Conservation (phyloP, 2,113 vertebrate genomes). For the Erythrolamprus reginae region DNA sequence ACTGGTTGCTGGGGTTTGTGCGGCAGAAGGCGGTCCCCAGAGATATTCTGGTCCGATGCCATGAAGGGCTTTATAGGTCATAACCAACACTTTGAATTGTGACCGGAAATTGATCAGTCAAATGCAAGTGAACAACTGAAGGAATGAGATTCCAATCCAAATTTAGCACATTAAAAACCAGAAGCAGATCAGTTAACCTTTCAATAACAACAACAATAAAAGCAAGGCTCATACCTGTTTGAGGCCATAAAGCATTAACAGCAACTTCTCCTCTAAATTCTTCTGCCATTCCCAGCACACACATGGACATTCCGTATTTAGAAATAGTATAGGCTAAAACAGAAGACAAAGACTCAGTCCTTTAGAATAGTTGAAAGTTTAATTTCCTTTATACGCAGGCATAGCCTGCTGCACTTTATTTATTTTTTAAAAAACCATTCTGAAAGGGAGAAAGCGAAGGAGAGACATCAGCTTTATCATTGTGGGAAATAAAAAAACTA, state of each 20-base stretch:
- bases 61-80: too few relatives aligned
- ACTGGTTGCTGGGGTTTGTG: too few relatives aligned
- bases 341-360: slow-evolving; percentile 20
- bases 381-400: background rate
- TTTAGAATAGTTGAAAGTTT: background rate
- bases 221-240: slow-evolving; percentile 75
- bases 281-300: slow-evolving; percentile 95
- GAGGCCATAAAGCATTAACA: slow-evolving; percentile 95
- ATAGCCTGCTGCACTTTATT: too few relatives aligned
- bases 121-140: background rate
- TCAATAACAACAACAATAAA: background rate
- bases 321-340: slow-evolving; percentile 93
- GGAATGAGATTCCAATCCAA: background rate
- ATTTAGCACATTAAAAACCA: background rate
- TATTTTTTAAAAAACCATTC: background rate
- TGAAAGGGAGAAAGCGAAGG: background rate
- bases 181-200: background rate
- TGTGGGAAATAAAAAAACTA: background rate
- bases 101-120: too few relatives aligned
- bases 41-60: too few relatives aligned
- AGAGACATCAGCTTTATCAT: background rate
- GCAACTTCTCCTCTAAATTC: slow-evolving; percentile 94
- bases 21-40: too few relatives aligned
- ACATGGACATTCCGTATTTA: slow-evolving; percentile 99
- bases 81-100: too few relatives aligned